phyloP scores from a whole-genome alignment of 1,140 invertebrate genomes.

The Saxidomus purpurata region DNA sequence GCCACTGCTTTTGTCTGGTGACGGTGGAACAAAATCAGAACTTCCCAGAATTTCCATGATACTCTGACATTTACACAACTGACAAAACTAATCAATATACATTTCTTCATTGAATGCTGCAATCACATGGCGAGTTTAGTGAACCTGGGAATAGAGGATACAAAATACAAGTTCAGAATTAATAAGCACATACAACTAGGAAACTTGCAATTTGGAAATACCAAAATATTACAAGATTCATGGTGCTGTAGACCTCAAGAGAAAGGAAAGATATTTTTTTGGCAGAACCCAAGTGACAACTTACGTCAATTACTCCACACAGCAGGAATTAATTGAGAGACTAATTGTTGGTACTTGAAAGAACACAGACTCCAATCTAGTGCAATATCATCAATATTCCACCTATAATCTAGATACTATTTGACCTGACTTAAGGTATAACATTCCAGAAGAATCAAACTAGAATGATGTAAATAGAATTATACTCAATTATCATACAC shows the following conservation, averaged over 20 bases:
- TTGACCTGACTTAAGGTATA: not conserved
- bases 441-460: too few relatives aligned
- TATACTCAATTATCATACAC: too few relatives aligned
- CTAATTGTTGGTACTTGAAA: not conserved
- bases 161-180: too few relatives aligned
- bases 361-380: not conserved
- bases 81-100: not conserved
- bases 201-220: too few relatives aligned
- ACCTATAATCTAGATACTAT: not conserved
- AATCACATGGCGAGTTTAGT: not conserved
- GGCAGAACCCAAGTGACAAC: not conserved
- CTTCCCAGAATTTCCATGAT: not conserved
- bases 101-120: not conserved
- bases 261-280: not conserved
- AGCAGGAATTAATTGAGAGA: not conserved
- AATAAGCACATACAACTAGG: too few relatives aligned
- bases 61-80: conserved; percentile 9
- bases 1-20: too few relatives aligned
- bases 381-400: not conserved
- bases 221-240: too few relatives aligned
- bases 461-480: too few relatives aligned
- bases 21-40: too few relatives aligned
- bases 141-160: too few relatives aligned
- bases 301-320: not conserved
- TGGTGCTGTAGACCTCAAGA: not conserved